Evolutionary conservation across 35 echinoderm and acorn worm genomes (phyloP).

Genomic region (Holothuria glaberrima): DNA sequence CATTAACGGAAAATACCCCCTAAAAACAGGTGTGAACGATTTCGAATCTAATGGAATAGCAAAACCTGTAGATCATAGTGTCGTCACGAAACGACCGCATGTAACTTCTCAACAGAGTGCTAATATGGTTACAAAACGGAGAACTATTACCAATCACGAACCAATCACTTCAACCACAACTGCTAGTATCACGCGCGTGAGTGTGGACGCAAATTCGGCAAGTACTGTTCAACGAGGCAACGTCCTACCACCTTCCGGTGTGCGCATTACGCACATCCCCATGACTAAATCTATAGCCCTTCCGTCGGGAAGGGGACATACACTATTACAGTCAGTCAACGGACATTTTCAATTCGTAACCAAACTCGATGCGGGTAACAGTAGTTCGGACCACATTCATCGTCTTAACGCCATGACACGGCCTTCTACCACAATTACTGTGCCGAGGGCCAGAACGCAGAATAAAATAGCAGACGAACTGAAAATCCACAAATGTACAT

Average conservation of each 20-base stretch:
- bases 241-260: conserved; percentile 81
- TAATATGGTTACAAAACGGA: conserved; percentile 13
- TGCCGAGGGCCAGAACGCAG: conserved; percentile 14
- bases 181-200: not conserved
- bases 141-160: not conserved
- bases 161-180: not conserved
- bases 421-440: conserved; percentile 1
- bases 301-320: not conserved
- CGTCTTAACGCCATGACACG: not conserved
- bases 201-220: not conserved
- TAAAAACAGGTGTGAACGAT: conserved; percentile 27
- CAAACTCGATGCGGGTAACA: conserved; percentile 18
- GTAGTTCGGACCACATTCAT: not conserved
- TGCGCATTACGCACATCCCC: conserved; percentile 92
- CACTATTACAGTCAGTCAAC: conserved; percentile 30
- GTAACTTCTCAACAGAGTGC: not conserved
- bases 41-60: not conserved
- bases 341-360: conserved; percentile 45
- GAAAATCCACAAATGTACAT: conserved; percentile 98
- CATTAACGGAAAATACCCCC: not conserved
- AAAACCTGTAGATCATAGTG: not conserved
- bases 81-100: not conserved
- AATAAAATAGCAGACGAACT: conserved; percentile 93
- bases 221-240: not conserved
- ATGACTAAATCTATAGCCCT: conserved; percentile 40